Evolutionary conservation across 2,888 invertebrate species (phyloP).

Genomic region (Trissolcus japonicus): DNA sequence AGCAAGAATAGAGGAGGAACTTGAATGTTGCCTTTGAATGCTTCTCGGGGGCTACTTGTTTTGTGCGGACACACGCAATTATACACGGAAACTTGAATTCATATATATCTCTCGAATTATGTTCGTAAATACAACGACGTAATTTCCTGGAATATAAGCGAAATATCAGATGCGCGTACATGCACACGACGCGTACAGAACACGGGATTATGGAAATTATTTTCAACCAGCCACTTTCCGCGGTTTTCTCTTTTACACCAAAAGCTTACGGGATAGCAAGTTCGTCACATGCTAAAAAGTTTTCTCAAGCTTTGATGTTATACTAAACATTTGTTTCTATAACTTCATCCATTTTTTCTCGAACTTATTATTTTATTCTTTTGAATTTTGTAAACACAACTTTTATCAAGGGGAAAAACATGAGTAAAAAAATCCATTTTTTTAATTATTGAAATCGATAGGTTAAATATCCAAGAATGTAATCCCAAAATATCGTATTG

Average conservation of each 20-base stretch:
- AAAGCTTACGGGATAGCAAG: conserved; percentile 59
- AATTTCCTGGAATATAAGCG: conserved; percentile 51
- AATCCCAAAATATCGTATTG: too few relatives aligned
- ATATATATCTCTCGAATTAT: conserved; percentile 46
- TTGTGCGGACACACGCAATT: conserved; percentile 59
- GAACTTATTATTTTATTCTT: too few relatives aligned
- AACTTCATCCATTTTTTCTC: not conserved
- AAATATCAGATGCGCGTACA: conserved; percentile 37
- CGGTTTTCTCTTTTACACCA: conserved; percentile 41
- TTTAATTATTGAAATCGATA: too few relatives aligned
- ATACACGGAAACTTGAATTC: conserved; percentile 50
- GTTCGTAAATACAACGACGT: conserved; percentile 45
- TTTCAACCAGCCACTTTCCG: conserved; percentile 38
- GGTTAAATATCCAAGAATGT: too few relatives aligned
- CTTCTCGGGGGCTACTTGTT: conserved; percentile 67
- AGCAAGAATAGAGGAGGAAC: conserved; percentile 68
- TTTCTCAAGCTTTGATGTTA: conserved; percentile 71
- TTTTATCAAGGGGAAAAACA: too few relatives aligned
- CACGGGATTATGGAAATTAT: conserved; percentile 42
- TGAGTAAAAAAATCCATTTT: too few relatives aligned
- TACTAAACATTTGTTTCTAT: conserved; percentile 60
- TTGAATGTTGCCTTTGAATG: conserved; percentile 73
- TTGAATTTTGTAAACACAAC: too few relatives aligned
- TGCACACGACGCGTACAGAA: conserved; percentile 16
- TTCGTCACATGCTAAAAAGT: conserved; percentile 68